These are phyloP conservation scores for Apamea crenata DNA, from an alignment of 2,888 invertebrate genomes.

Conservation along the genomic window DNA sequence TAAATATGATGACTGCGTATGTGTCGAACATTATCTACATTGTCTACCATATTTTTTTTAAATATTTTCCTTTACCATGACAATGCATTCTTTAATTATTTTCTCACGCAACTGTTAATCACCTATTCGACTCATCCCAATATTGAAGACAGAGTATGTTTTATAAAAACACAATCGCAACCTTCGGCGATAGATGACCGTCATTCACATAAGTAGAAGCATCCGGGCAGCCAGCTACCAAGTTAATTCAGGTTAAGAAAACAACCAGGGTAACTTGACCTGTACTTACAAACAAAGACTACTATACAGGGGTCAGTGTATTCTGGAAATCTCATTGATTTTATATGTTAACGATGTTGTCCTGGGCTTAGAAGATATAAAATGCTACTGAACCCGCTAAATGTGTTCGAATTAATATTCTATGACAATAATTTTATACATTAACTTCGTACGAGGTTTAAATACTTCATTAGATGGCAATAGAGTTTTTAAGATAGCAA, in stretches of 20 bases:
- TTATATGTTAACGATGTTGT: constrained; percentile 72
- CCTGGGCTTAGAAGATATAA: constrained; percentile 64
- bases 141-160: constrained; percentile 3
- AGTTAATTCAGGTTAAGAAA: constrained; percentile 66
- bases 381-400: constrained; percentile 59
- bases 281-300: constrained; percentile 22
- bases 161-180: constrained; percentile 51
- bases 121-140: constrained; percentile 5
- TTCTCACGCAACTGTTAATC: constrained; percentile 12
- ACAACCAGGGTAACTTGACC: constrained; percentile 66
- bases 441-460: constrained; percentile 5
- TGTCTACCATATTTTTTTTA: not conserved
- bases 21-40: not conserved
- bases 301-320: constrained; percentile 32
- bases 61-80: constrained; percentile 12
- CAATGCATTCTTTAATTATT: constrained; percentile 14
- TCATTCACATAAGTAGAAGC: constrained; percentile 45
- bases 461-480: constrained; percentile 33
- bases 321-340: constrained; percentile 66
- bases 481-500: constrained; percentile 19
- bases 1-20: constrained; percentile 11
- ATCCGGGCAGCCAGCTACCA: constrained; percentile 63
- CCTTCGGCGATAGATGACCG: constrained; percentile 33
- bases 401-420: constrained; percentile 60
- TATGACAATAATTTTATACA: constrained; percentile 18